Percentiles rank a stretch among this genome's conserved stretches.
Conservation (phyloP, 2,888 invertebrate genomes). For the Geophilus truncorum region DNA sequence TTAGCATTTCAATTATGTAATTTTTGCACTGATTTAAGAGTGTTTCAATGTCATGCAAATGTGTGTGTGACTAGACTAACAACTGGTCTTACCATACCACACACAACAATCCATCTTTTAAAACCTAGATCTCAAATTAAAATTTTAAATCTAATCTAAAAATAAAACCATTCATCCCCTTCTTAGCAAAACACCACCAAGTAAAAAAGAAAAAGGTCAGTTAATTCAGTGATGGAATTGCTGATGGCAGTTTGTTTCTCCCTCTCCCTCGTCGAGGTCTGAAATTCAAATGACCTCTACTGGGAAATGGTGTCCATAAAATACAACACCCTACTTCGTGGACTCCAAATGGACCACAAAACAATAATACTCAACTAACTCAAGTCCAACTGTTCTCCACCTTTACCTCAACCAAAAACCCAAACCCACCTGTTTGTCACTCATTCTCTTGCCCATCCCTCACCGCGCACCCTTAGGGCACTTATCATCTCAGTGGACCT, state of each 20-base stretch:
- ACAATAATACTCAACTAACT: neutral
- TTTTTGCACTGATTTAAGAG: too few species aligned
- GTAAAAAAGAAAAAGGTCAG: neutral
- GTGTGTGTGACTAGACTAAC: too few species aligned
- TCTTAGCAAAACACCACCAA: too few species aligned
- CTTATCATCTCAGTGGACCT: slow-evolving; percentile 21
- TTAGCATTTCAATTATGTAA: too few species aligned
- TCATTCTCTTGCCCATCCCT: neutral
- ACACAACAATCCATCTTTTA: too few species aligned
- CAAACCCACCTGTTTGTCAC: neutral
- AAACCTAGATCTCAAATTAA: too few species aligned
- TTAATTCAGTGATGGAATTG: slow-evolving; percentile 21
- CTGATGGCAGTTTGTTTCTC: neutral
- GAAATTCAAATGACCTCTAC: slow-evolving; percentile 24
- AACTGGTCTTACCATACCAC: too few species aligned
- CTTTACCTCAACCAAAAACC: neutral
- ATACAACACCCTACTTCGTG: neutral
- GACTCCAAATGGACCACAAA: slow-evolving; percentile 9
- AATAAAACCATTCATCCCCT: neutral
- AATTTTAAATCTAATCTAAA: too few species aligned
- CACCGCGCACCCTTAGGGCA: neutral
- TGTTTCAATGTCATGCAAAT: too few species aligned
- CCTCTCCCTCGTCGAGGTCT: neutral
- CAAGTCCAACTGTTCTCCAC: neutral
- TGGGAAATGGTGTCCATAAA: slow-evolving; percentile 17